Conservation (phyloP, 1,140 invertebrate genomes). For the Meloidogyne chitwoodi region DNA sequence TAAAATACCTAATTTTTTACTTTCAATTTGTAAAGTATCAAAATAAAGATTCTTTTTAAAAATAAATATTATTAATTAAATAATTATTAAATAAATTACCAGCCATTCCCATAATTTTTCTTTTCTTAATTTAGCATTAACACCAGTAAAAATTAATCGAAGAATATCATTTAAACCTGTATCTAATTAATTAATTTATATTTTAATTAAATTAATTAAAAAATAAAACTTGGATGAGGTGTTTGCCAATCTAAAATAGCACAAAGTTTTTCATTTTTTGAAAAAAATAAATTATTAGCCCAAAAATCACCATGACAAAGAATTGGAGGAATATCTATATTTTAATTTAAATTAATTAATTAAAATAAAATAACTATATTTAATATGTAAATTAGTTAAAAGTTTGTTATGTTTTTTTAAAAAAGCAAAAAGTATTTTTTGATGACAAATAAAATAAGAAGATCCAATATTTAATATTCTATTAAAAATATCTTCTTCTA, state of each 20-base stretch:
- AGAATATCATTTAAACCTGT: constrained; percentile 17
- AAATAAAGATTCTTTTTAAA: constrained; percentile 8
- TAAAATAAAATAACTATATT: neutral
- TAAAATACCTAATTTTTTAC: neutral
- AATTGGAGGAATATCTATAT: constrained; percentile 16
- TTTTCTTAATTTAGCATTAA: constrained; percentile 12
- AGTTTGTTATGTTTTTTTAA: constrained; percentile 13
- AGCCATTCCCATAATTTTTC: constrained; percentile 3
- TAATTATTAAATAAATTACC: neutral
- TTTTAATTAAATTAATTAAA: neutral
- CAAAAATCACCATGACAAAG: constrained; percentile 28
- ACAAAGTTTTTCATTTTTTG: constrained; percentile 4
- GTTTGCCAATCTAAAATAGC: constrained; percentile 31
- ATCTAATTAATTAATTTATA: neutral
- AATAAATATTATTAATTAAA: neutral
- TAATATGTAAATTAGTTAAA: constrained; percentile 13
- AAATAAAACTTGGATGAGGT: constrained; percentile 4
- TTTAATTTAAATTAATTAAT: neutral
- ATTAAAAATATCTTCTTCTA: constrained; percentile 15
- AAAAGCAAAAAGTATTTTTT: constrained; percentile 15
- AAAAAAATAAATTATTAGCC: constrained; percentile 29
- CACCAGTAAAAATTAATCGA: constrained; percentile 15
- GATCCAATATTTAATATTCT: constrained; percentile 18
- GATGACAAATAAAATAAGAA: constrained; percentile 14
- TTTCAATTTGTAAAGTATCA: neutral